Evolutionary conservation across 2,797 vertebrate species (phyloP).

Genomic region (Lagorchestes hirsutus): DNA sequence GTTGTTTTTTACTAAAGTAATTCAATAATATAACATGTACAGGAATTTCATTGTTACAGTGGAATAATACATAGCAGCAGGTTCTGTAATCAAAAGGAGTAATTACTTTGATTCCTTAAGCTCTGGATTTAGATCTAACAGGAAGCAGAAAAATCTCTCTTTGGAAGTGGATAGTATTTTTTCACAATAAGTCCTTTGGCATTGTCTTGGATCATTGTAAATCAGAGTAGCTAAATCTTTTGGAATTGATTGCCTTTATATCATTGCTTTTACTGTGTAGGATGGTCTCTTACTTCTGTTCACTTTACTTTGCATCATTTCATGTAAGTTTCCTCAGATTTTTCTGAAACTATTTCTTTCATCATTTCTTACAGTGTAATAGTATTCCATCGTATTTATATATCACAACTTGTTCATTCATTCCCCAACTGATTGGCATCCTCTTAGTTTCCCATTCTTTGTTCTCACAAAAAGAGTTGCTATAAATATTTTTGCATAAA

Average conservation of each 20-base stretch:
- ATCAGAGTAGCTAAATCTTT: background rate
- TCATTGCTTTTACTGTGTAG: background rate
- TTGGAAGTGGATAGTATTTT: no score
- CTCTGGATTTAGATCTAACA: no score
- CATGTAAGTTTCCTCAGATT: background rate
- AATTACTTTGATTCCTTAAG: no score
- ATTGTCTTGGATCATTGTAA: no score
- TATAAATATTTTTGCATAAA: background rate
- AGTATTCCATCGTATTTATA: background rate
- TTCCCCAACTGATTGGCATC: background rate
- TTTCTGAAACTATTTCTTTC: background rate
- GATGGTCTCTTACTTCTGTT: background rate
- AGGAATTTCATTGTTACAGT: no score
- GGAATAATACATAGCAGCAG: no score
- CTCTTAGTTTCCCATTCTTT: background rate
- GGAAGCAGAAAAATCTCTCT: no score
- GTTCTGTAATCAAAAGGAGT: no score
- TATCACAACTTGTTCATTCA: background rate
- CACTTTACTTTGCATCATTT: background rate
- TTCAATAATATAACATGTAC: no score
- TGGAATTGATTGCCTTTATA: background rate
- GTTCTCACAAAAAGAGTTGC: background rate
- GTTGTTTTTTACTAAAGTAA: no score
- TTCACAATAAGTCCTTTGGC: no score
- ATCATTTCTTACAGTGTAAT: background rate